A percentile compares a stretch with the other conserved stretches of the same genome.
phyloP scores from a whole-genome alignment of 2,888 invertebrate species.

The Hirtodrosophila cameraria region DNA sequence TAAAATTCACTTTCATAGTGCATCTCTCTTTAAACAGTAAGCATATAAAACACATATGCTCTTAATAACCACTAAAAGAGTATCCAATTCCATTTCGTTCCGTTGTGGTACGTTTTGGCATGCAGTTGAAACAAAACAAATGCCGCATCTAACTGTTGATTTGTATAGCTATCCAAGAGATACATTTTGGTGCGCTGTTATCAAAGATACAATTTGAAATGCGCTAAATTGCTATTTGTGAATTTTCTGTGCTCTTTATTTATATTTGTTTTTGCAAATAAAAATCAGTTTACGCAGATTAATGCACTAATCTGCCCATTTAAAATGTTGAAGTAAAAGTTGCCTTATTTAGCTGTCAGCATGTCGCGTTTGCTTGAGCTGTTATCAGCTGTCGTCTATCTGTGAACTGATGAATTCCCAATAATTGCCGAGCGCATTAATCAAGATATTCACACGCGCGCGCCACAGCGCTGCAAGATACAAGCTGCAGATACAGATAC shows the following conservation, averaged over 20 bases:
- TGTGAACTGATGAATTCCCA: constrained; percentile 27
- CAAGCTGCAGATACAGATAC: constrained; percentile 30
- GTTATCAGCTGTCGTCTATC: constrained; percentile 3
- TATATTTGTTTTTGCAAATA: too few relatives aligned
- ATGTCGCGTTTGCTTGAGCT: too few relatives aligned
- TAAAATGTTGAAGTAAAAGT: too few relatives aligned
- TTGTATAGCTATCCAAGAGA: constrained; percentile 42
- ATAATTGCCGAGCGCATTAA: constrained; percentile 57
- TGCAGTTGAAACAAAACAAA: constrained; percentile 64
- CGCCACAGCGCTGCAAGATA: constrained; percentile 27
- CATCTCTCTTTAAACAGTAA: constrained; percentile 8
- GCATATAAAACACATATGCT: constrained; percentile 7
- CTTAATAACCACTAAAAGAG: constrained; percentile 60
- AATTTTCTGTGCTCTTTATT: too few relatives aligned
- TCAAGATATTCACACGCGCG: constrained; percentile 60
- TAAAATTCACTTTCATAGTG: not conserved
- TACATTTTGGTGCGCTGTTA: constrained; percentile 34
- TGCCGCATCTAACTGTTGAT: constrained; percentile 64
- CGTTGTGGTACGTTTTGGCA: constrained; percentile 23
- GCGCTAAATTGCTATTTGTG: too few relatives aligned
- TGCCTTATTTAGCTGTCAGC: constrained; percentile 1
- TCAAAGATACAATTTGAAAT: not conserved
- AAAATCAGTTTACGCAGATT: too few relatives aligned
- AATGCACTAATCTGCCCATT: too few relatives aligned
- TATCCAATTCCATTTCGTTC: constrained; percentile 44